Conservation (phyloP, 2,797 vertebrate species). For the Poecilia gillii region DNA sequence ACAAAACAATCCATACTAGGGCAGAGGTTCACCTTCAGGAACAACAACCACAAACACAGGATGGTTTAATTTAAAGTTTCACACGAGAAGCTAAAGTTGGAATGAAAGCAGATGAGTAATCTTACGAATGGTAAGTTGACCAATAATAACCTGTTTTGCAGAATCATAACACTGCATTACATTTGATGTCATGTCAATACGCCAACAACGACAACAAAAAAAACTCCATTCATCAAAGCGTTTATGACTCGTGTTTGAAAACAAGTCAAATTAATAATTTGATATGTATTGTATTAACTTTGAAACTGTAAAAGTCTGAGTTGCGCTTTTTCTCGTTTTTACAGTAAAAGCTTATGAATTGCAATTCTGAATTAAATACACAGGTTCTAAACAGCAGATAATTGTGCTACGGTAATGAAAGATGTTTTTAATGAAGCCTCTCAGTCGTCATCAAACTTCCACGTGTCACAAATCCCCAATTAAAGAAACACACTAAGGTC, state of each 20-base stretch:
- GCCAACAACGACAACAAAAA: not conserved
- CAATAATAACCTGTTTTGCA: not conserved
- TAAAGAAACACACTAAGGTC: conserved; percentile 37
- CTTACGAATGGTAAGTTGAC: not conserved
- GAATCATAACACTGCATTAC: not conserved
- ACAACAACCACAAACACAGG: no score
- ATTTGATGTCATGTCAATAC: not conserved
- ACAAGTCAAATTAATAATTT: not conserved
- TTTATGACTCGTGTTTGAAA: not conserved
- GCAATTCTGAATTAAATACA: not conserved
- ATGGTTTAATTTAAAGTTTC: not conserved
- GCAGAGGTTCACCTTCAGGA: not conserved
- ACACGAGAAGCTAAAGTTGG: not conserved
- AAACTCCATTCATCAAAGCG: not conserved
- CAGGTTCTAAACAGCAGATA: not conserved
- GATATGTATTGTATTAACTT: not conserved
- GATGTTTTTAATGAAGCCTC: conserved; percentile 34
- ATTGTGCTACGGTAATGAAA: not conserved
- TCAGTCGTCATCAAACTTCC: conserved; percentile 43
- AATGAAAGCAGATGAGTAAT: not conserved
- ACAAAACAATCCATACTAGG: not conserved
- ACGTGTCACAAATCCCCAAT: conserved; percentile 45
- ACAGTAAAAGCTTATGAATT: not conserved
- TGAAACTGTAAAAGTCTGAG: not conserved
- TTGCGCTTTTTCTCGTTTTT: not conserved